Evolutionary conservation across 2,888 invertebrate genomes (phyloP).

Genomic region (Drosophila basisetae): DNA sequence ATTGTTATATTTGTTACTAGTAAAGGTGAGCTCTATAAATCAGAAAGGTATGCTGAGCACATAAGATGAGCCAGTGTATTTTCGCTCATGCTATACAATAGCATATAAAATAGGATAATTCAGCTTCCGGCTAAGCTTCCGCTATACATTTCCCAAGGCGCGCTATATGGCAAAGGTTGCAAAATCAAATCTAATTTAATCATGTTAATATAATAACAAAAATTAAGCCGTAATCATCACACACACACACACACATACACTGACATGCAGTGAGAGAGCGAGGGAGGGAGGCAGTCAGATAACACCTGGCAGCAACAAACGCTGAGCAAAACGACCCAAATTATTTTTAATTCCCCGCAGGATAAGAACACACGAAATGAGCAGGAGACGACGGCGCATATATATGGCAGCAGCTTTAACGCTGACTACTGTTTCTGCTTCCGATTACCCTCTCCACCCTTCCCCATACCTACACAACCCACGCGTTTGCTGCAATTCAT

Average conservation of each 20-base stretch:
- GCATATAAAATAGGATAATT: not conserved
- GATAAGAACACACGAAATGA: slow-evolving; percentile 66
- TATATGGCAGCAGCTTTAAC: slow-evolving; percentile 12
- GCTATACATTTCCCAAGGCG: slow-evolving; percentile 14
- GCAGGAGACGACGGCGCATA: slow-evolving; percentile 35
- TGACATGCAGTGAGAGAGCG: not conserved
- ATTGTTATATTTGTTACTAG: not conserved
- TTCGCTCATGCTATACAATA: not conserved
- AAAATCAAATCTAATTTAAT: slow-evolving; percentile 80
- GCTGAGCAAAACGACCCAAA: slow-evolving; percentile 73
- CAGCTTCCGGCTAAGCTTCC: slow-evolving; percentile 7
- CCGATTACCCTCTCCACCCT: slow-evolving; percentile 2
- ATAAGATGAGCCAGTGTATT: not conserved
- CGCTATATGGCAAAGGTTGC: slow-evolving; percentile 54
- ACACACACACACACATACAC: slow-evolving; percentile 35
- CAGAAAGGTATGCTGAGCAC: not conserved
- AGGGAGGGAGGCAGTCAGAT: slow-evolving; percentile 19
- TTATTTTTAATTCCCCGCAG: slow-evolving; percentile 79
- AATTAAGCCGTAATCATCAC: slow-evolving; percentile 78
- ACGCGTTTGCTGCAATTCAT: slow-evolving; percentile 62
- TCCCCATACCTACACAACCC: not conserved
- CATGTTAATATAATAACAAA: slow-evolving; percentile 80
- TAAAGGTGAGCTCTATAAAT: not conserved
- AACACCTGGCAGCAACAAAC: slow-evolving; percentile 62
- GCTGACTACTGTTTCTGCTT: slow-evolving; percentile 12